Conservation (phyloP, 2,113 vertebrate species). For the Mormoops blainvillei region DNA sequence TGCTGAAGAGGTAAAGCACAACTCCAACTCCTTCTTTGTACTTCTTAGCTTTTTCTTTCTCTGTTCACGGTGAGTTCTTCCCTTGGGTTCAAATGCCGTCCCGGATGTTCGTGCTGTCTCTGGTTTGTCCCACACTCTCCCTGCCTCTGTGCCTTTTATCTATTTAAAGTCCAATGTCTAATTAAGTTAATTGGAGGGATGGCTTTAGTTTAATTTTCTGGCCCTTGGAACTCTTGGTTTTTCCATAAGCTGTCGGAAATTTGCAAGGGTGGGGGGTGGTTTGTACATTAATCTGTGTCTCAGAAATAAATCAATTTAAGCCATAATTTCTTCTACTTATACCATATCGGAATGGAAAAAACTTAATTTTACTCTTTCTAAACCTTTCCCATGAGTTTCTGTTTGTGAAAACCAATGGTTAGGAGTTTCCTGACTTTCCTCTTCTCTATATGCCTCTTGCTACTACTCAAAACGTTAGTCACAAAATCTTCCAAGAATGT, state of each 20-base stretch:
- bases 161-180: not conserved
- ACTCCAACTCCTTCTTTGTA: not conserved
- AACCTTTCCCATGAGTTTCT: not conserved
- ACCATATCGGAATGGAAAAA: not conserved
- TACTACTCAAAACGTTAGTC: not conserved
- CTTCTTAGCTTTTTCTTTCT: not conserved
- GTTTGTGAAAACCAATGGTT: not conserved
- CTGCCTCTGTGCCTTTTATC: not conserved
- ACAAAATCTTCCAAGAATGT: not conserved
- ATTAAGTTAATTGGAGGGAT: not conserved
- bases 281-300: not conserved
- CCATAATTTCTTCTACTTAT: not conserved
- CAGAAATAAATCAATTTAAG: not conserved
- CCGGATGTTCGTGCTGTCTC: not conserved
- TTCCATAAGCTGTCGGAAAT: not conserved
- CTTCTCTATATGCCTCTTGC: not conserved
- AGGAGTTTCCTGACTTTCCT: not conserved
- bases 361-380: not conserved
- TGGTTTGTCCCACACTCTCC: not conserved
- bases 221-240: not conserved
- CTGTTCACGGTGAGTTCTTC: not conserved
- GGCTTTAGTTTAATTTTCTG: not conserved
- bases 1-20: not conserved
- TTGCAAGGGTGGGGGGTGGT: not conserved
- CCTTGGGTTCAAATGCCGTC: not conserved